These are phyloP conservation scores for Penaeus japonicus DNA, from an alignment of 1,140 invertebrate genomes.

Conservation along the genomic window DNA sequence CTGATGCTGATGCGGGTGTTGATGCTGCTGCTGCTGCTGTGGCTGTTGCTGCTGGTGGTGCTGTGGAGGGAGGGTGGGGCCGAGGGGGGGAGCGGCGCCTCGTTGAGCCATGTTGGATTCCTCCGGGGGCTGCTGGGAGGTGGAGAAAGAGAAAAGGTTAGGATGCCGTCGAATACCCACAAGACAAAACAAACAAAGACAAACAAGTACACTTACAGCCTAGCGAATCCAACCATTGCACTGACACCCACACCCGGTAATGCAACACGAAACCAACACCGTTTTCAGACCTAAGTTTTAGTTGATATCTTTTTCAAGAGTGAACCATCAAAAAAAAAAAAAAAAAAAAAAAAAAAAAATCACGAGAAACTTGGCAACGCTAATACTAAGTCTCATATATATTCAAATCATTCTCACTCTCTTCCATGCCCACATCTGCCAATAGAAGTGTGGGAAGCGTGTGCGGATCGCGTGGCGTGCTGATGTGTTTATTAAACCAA, in stretches of 20 bases:
- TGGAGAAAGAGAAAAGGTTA: conserved; percentile 42
- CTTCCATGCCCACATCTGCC: too few species aligned
- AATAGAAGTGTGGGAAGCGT: too few species aligned
- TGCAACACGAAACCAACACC: neutral
- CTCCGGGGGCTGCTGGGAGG: conserved; percentile 55
- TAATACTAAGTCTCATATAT: too few species aligned
- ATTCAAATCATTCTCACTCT: too few species aligned
- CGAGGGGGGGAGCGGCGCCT: conserved; percentile 32
- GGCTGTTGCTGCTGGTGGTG: conserved; percentile 12
- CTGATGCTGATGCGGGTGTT: neutral
- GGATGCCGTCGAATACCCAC: neutral
- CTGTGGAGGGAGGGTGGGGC: conserved; percentile 18
- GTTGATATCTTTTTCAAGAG: too few species aligned
- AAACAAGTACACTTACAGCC: too few species aligned
- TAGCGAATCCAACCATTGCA: too few species aligned
- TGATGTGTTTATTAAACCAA: too few species aligned
- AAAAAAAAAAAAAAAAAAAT: neutral
- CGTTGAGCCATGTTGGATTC: conserved; percentile 56
- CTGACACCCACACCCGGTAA: neutral
- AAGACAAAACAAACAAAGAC: too few species aligned
- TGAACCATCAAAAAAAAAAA: neutral
- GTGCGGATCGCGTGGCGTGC: too few species aligned
- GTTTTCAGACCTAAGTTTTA: too few species aligned
- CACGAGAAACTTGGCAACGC: too few species aligned
- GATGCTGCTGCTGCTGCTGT: neutral